phyloP scores from a whole-genome alignment of 1,140 invertebrate species.

The Trichonephila clavata region DNA sequence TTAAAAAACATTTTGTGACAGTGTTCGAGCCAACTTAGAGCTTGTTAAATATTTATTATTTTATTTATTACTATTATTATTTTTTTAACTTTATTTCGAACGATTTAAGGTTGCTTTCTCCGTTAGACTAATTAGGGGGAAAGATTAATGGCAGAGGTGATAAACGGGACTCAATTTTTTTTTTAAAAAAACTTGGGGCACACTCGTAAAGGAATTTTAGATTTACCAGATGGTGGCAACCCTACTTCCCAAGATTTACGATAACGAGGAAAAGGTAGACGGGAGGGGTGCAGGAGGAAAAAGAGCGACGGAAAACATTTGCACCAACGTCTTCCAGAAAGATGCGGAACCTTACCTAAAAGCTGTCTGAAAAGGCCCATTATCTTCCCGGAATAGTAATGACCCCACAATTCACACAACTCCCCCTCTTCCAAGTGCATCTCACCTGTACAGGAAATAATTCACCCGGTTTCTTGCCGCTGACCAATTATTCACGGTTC shows the following conservation, averaged over 20 bases:
- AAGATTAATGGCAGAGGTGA: no score
- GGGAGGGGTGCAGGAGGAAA: not conserved
- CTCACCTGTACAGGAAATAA: not conserved
- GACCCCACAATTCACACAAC: not conserved
- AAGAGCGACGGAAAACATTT: not conserved
- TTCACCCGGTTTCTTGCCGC: not conserved
- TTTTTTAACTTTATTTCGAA: no score
- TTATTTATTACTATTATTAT: no score
- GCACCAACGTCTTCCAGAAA: not conserved
- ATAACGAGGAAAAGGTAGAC: not conserved
- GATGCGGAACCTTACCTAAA: not conserved
- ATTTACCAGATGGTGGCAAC: not conserved
- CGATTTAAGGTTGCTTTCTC: no score
- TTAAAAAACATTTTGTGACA: no score
- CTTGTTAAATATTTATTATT: no score
- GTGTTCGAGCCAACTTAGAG: no score
- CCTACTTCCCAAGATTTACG: not conserved
- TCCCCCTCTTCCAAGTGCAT: not conserved
- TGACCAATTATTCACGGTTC: constrained; percentile 32
- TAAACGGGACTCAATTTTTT: no score
- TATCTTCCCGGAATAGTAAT: constrained; percentile 7
- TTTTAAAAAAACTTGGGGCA: no score
- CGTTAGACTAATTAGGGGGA: no score
- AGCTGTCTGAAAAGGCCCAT: not conserved
- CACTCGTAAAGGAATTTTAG: not conserved